phyloP scores from a whole-genome alignment of 2,888 invertebrate species.

The Heterodera filipjevi region DNA sequence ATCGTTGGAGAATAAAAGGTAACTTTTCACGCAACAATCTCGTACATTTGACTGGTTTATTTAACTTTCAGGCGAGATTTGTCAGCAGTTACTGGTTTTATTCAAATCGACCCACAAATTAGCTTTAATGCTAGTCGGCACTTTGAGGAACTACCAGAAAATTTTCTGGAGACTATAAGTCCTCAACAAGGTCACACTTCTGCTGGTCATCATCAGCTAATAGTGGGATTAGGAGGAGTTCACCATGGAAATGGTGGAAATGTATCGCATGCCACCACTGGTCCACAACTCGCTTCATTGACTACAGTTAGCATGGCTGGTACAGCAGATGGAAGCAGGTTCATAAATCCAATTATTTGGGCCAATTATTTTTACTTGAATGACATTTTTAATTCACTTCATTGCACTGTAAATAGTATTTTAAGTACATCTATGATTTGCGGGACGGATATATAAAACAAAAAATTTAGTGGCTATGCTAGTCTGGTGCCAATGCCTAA shows the following conservation, averaged over 20 bases:
- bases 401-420: no score
- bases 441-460: neutral
- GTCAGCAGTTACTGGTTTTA: slow-evolving; percentile 32
- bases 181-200: slow-evolving; percentile 50
- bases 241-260: neutral
- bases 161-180: slow-evolving; percentile 61
- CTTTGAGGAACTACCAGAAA: slow-evolving; percentile 63
- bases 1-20: no score
- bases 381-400: no score
- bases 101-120: slow-evolving; percentile 58
- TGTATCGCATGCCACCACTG: slow-evolving; percentile 7
- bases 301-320: slow-evolving; percentile 52
- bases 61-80: slow-evolving; percentile 26
- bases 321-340: neutral
- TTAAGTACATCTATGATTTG: no score
- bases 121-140: slow-evolving; percentile 38
- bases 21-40: no score
- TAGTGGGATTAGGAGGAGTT: slow-evolving; percentile 18
- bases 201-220: slow-evolving; percentile 32
- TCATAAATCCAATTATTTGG: no score
- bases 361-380: no score
- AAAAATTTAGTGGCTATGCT: slow-evolving; percentile 36
- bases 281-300: slow-evolving; percentile 54
- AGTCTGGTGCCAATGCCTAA: slow-evolving; percentile 38
- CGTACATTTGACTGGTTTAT: no score